These are phyloP conservation scores for Rhinichthys klamathensis DNA, from an alignment of 2,113 vertebrate genomes.

Conservation along the genomic window DNA sequence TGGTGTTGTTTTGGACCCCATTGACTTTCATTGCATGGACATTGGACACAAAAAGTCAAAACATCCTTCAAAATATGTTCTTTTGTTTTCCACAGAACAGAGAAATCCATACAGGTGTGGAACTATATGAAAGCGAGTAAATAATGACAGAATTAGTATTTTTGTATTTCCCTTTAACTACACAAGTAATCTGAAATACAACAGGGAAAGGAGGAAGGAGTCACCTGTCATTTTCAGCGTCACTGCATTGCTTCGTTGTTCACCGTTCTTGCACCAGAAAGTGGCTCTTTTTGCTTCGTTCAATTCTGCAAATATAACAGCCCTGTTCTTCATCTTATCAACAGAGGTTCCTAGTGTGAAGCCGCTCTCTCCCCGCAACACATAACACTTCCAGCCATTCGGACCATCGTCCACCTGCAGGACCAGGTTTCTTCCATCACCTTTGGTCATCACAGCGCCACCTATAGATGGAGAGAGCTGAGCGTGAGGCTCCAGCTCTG, in stretches of 20 bases:
- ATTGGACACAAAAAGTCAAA: neutral
- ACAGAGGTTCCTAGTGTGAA: rapidly evolving
- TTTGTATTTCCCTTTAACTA: neutral
- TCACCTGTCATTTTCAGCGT: conserved; percentile 35
- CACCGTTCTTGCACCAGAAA: conserved; percentile 25
- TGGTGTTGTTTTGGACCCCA: too few relatives aligned
- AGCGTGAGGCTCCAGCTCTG: conserved; percentile 18
- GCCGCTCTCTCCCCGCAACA: too few relatives aligned
- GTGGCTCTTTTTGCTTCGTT: neutral
- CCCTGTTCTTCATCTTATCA: neutral
- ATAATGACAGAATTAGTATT: too few relatives aligned
- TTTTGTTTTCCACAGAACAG: neutral
- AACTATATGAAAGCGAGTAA: too few relatives aligned
- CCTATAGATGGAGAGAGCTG: neutral
- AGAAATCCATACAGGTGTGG: neutral
- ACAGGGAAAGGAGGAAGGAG: too few relatives aligned
- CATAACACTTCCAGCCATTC: conserved; percentile 4
- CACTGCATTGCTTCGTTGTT: conserved; percentile 12
- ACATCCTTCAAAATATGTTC: neutral
- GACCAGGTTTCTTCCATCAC: neutral
- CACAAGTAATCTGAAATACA: neutral
- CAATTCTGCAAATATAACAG: neutral
- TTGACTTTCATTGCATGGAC: too few relatives aligned
- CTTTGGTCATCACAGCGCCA: conserved; percentile 3
- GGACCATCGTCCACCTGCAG: conserved; percentile 11